Evolutionary conservation across 2,797 vertebrate genomes (phyloP).

Genomic region (Lophotriccus pileatus): DNA sequence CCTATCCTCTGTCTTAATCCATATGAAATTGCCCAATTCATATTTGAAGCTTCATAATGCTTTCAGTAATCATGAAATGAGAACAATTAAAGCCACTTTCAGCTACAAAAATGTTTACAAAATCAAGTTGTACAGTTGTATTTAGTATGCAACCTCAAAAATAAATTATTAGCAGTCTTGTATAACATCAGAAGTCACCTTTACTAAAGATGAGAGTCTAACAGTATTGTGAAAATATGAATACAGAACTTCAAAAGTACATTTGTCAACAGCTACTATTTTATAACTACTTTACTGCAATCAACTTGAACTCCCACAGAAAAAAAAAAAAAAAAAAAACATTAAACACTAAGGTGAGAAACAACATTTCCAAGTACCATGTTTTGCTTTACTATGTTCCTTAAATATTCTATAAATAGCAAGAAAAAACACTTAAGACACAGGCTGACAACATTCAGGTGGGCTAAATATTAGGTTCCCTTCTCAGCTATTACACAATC

Average conservation of each 20-base stretch:
- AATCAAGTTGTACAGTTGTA: neutral
- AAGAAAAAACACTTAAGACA: neutral
- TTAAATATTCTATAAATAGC: neutral
- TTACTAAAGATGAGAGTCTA: neutral
- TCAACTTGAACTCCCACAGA: neutral
- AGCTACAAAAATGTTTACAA: neutral
- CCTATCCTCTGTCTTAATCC: neutral
- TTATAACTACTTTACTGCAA: neutral
- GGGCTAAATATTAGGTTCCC: neutral
- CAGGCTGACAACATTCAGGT: neutral
- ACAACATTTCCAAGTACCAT: rapidly evolving
- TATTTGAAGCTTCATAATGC: neutral
- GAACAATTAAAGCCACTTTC: neutral
- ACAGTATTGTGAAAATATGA: neutral
- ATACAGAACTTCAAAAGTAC: neutral
- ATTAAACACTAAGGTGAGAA: neutral
- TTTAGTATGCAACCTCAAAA: neutral
- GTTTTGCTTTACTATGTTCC: neutral
- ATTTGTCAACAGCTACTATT: neutral
- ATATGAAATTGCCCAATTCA: neutral
- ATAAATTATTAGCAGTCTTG: neutral
- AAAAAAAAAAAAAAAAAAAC: neutral
- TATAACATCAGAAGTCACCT: neutral
- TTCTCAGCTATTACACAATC: neutral
- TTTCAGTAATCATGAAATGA: neutral